phyloP scores from a whole-genome alignment of 2,888 invertebrate species.

The Allacma fusca region DNA sequence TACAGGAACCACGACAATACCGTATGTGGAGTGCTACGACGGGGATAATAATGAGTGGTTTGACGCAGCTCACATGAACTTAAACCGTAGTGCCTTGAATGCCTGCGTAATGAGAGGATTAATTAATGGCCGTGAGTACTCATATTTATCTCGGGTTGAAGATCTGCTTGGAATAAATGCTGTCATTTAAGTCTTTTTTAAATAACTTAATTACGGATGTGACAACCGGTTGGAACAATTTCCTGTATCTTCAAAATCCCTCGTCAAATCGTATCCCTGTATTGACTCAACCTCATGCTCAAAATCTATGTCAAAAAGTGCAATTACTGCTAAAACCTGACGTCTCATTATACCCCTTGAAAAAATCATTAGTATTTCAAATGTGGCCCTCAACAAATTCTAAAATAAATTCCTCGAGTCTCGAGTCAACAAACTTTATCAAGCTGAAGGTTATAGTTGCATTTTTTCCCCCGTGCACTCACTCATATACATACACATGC shows the following conservation, averaged over 20 bases:
- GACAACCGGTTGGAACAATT: slow-evolving; percentile 11
- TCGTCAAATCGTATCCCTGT: not conserved
- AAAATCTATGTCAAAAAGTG: too few species aligned
- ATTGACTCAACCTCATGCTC: not conserved
- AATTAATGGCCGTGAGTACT: slow-evolving; percentile 74
- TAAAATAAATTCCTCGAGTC: too few species aligned
- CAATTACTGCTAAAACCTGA: too few species aligned
- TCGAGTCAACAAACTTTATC: too few species aligned
- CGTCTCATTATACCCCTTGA: too few species aligned
- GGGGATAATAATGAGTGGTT: slow-evolving; percentile 73
- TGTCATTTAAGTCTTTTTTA: slow-evolving; percentile 6
- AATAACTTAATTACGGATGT: not conserved
- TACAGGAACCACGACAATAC: slow-evolving; percentile 71
- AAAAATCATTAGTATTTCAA: too few species aligned
- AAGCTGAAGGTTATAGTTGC: too few species aligned
- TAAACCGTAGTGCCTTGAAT: slow-evolving; percentile 81
- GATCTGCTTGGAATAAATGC: slow-evolving; percentile 48
- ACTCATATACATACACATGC: too few species aligned
- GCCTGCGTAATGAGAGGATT: slow-evolving; percentile 80
- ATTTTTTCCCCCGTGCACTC: too few species aligned
- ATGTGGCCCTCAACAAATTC: too few species aligned
- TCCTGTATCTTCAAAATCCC: not conserved
- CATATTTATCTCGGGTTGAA: slow-evolving; percentile 64
- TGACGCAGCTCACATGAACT: slow-evolving; percentile 79
- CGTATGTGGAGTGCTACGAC: slow-evolving; percentile 82